These are phyloP conservation scores for Coturnix japonica DNA, from an alignment of 2,113 vertebrate species.

Conservation along the genomic window DNA sequence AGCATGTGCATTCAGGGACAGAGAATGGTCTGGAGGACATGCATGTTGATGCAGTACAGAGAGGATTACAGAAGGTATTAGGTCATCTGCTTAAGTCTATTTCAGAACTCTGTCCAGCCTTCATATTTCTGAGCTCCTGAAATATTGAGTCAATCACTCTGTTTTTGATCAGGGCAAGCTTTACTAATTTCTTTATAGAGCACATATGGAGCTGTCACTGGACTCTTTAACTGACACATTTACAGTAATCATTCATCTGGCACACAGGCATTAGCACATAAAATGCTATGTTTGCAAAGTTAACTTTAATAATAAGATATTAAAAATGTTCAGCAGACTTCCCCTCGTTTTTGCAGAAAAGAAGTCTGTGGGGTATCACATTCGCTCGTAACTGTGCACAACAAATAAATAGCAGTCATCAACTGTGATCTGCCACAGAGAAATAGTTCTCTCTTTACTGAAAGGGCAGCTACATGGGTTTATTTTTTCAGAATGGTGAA, in stretches of 20 bases:
- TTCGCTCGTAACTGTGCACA: slow-evolving; percentile 20
- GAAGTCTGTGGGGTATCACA: slow-evolving; percentile 8
- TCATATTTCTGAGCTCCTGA: slow-evolving; percentile 12
- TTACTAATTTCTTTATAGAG: slow-evolving; percentile 41
- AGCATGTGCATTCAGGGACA: background rate
- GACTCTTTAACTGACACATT: slow-evolving; percentile 60
- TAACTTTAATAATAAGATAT: slow-evolving; percentile 41
- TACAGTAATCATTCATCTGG: slow-evolving; percentile 53
- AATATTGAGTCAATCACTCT: slow-evolving; percentile 41
- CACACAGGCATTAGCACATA: slow-evolving; percentile 22
- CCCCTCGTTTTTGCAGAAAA: slow-evolving; percentile 25
- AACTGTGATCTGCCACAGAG: background rate
- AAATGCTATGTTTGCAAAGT: slow-evolving; percentile 30
- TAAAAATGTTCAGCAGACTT: slow-evolving; percentile 41
- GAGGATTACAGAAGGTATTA: background rate
- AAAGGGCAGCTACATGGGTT: background rate
- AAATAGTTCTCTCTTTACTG: slow-evolving; percentile 30
- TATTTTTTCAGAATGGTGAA: background rate
- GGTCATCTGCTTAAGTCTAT: background rate
- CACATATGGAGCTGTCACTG: slow-evolving; percentile 64
- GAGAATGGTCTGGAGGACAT: background rate
- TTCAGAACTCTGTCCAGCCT: background rate
- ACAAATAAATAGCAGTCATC: slow-evolving; percentile 8
- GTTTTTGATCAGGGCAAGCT: slow-evolving; percentile 47
- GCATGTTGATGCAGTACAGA: fast-evolving